Conservation (phyloP, 2,888 invertebrate species). For the Mimachlamys varia region DNA sequence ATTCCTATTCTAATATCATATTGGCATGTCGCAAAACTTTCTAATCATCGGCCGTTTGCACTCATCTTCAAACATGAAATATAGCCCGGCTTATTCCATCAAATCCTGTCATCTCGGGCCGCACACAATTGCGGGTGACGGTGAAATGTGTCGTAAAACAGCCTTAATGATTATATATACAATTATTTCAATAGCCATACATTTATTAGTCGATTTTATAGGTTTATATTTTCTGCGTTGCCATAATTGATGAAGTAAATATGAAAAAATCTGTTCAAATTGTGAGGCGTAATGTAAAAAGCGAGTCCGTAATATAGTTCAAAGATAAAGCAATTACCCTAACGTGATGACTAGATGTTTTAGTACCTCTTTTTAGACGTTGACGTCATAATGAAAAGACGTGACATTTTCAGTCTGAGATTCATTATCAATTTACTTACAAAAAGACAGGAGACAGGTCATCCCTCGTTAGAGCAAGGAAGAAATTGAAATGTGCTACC, state of each 20-base stretch:
- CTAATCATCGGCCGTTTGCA: neutral
- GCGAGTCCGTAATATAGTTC: no score
- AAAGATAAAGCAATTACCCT: no score
- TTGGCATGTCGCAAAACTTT: neutral
- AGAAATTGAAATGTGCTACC: no score
- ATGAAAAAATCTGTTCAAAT: neutral
- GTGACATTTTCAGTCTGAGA: no score
- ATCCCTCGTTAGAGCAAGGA: no score
- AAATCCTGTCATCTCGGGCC: neutral
- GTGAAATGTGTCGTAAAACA: neutral
- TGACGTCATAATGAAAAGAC: no score
- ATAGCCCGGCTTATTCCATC: slow-evolving; percentile 25
- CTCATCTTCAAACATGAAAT: neutral
- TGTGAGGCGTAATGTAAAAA: no score
- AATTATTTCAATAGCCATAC: neutral
- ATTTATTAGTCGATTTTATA: neutral
- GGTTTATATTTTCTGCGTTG: neutral
- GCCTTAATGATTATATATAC: neutral
- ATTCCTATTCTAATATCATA: neutral
- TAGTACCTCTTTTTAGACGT: no score
- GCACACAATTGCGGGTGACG: neutral
- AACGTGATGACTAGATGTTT: no score
- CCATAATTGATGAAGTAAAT: neutral
- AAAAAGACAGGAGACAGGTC: no score
- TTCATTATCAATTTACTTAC: no score